Evolutionary conservation across 2,888 invertebrate species (phyloP), one percentile per base, ranked within the genome.

Genomic region (Melanchra persicariae): DNA sequence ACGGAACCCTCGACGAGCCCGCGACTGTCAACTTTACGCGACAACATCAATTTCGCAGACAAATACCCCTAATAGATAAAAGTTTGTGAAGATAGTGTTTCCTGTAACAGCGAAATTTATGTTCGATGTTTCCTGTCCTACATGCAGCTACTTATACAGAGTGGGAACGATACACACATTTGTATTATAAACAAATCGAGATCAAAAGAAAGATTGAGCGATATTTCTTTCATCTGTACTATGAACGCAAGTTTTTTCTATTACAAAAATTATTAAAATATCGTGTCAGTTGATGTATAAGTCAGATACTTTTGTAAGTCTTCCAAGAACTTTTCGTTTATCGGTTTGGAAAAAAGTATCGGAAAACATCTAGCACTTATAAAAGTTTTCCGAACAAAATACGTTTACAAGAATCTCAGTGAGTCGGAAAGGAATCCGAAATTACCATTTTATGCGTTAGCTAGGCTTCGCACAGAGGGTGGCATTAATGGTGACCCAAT

Each of bases 391-490:
- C 63, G 52, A 70, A 73, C 64, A 73, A 77, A 81, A 79, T 82
- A 83, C 78, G 57, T 68, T 73, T 68, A 70, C 61, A 81, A 81
- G 79, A 82, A 80, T 81, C 47, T 77, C 78, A 77, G 66, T 73
- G 77, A 80, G 60, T 74, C 66, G 72, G 82, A 78, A 81, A 83
- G 71, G 84, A 83, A 85, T 81, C 74, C 67, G 68, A 74, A 75
- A 88, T 90, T 89, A 88, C 88, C 88, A 90, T 90, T 90, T 88
- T 85, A 87, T 89, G 83, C 84, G 88, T 88, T 90, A 89, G 85
- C 87, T 78, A 83, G 85, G 87, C 86, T 82, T 86, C 84, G 86
- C 87, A 82, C 85, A 86, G 85, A 83, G 88, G 90, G 90, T 81
- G 88, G 87, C 79, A 79, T 85, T 89, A 87, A 87, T 89, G 85